These are phyloP conservation scores for Erethizon dorsatum DNA, from an alignment of 2,797 vertebrate species.

Conservation along the genomic window DNA sequence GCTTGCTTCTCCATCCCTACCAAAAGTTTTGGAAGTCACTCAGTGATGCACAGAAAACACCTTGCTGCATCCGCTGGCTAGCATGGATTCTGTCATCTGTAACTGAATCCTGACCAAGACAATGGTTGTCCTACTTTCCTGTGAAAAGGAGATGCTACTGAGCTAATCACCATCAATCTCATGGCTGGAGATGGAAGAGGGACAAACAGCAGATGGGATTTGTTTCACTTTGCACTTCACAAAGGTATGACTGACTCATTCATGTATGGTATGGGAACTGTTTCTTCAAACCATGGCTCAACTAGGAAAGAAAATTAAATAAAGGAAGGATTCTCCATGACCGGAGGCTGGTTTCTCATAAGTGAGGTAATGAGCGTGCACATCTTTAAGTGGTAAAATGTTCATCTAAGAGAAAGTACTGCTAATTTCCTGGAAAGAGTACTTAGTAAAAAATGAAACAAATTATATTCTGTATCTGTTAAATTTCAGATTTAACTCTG, in stretches of 20 bases:
- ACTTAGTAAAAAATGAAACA: neutral
- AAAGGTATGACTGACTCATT: neutral
- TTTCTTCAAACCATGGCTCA: slow-evolving; percentile 12
- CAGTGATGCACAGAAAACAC: neutral
- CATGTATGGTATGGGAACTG: neutral
- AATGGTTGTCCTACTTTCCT: neutral
- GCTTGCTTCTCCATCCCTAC: neutral
- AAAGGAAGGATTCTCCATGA: neutral
- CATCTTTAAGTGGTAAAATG: neutral
- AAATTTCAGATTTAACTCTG: slow-evolving; percentile 17
- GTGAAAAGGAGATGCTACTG: neutral
- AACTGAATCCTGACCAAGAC: slow-evolving; percentile 35
- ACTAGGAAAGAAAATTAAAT: neutral
- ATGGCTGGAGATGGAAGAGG: neutral
- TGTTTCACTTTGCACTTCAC: neutral
- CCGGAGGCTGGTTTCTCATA: neutral
- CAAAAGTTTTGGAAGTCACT: neutral
- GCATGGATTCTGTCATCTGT: neutral
- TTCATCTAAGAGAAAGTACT: neutral
- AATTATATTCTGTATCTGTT: neutral
- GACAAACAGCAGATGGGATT: neutral
- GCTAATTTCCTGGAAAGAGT: neutral
- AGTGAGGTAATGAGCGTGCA: neutral
- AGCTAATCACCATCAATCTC: neutral
- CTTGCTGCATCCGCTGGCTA: neutral